Conservation (phyloP, 2,888 invertebrate species). For the Myathropa florea region DNA sequence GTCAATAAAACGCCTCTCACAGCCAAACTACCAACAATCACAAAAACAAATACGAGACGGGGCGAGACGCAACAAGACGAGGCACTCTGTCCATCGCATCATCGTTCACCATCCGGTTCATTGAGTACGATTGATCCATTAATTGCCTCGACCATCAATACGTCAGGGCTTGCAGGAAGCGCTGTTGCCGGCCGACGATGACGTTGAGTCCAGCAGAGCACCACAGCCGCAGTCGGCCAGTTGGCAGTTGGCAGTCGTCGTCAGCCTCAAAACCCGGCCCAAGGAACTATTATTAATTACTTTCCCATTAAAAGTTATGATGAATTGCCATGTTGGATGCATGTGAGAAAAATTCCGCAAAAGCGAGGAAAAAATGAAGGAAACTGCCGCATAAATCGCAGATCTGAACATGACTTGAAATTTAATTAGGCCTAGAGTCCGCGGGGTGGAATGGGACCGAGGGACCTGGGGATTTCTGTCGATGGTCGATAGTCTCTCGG, state of each 20-base stretch:
- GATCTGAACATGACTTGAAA: slow-evolving; percentile 68
- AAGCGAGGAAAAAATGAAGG: slow-evolving; percentile 9
- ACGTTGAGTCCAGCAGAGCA: slow-evolving; percentile 29
- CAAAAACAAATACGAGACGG: slow-evolving; percentile 1
- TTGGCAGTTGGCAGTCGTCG: slow-evolving; percentile 15
- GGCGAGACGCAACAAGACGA: slow-evolving; percentile 10
- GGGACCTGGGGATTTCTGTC: slow-evolving; percentile 35
- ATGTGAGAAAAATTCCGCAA: slow-evolving; percentile 65
- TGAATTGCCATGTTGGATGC: slow-evolving; percentile 62
- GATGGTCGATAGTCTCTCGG: slow-evolving; percentile 18
- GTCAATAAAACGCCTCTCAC: slow-evolving; percentile 65
- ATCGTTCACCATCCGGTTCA: slow-evolving; percentile 33
- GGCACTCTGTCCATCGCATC: slow-evolving; percentile 14
- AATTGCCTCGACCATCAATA: slow-evolving; percentile 50
- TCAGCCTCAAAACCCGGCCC: slow-evolving; percentile 50
- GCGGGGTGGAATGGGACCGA: slow-evolving; percentile 35
- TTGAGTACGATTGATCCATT: slow-evolving; percentile 66
- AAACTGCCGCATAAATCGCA: slow-evolving; percentile 62
- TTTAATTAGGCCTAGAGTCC: slow-evolving; percentile 59
- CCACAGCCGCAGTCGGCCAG: slow-evolving; percentile 1
- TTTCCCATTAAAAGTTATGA: slow-evolving; percentile 71
- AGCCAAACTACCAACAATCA: slow-evolving; percentile 1
- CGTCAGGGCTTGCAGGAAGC: slow-evolving; percentile 63
- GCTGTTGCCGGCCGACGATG: slow-evolving; percentile 3
- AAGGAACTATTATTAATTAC: slow-evolving; percentile 70